A percentile compares a stretch with the other conserved stretches of the same genome.
phyloP scores from a whole-genome alignment of 2,797 vertebrate genomes.

The Phrynocephalus forsythii region DNA sequence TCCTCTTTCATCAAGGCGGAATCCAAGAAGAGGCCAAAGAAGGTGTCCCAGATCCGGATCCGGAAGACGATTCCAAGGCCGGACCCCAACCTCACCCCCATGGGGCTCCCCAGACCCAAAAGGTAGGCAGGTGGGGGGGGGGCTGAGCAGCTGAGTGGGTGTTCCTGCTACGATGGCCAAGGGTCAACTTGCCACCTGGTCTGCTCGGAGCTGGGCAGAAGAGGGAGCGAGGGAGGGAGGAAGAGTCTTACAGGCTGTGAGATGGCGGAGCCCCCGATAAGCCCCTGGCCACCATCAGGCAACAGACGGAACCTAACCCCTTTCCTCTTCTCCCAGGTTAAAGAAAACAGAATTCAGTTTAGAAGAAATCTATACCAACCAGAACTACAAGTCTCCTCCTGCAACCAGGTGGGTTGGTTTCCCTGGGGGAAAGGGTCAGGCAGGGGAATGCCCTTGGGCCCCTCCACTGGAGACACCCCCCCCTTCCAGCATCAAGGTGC shows the following conservation, averaged over 20 bases:
- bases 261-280: too few species aligned
- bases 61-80: constrained; percentile 90
- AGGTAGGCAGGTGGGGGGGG: constrained; percentile 76
- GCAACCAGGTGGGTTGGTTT: constrained; percentile 84
- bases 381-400: constrained; percentile 94
- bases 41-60: constrained; percentile 95
- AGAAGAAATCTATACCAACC: constrained; percentile 98
- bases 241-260: background rate
- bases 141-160: background rate
- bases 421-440: constrained; percentile 14
- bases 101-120: constrained; percentile 95
- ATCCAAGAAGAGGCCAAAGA: constrained; percentile 81
- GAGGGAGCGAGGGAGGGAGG: background rate
- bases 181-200: background rate
- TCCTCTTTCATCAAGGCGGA: constrained; percentile 67
- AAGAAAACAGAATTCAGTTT: constrained; percentile 97
- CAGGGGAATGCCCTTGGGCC: background rate
- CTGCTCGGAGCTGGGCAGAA: background rate
- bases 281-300: background rate
- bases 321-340: constrained; percentile 80
- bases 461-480: background rate
- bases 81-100: constrained; percentile 91
- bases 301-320: background rate
- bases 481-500: background rate
- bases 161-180: too few species aligned